These are phyloP conservation scores for Platycheirus albimanus DNA, from an alignment of 2,888 invertebrate genomes.

Conservation along the genomic window DNA sequence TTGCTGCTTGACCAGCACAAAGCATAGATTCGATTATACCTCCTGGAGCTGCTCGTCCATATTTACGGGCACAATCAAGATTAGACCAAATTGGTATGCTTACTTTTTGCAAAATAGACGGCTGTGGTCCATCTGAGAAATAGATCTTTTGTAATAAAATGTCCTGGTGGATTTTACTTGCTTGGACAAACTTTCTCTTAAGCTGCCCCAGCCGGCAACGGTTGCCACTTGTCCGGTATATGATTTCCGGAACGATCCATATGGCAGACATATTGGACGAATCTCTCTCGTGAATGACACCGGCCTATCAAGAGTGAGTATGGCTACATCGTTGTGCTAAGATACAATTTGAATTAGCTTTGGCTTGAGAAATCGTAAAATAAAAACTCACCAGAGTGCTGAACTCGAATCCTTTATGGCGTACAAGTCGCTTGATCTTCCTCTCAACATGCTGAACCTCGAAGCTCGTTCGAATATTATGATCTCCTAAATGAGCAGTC, in stretches of 20 bases:
- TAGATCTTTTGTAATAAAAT: neutral
- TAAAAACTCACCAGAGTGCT: constrained; percentile 87
- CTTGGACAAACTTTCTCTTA: constrained; percentile 87
- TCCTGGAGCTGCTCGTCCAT: constrained; percentile 92
- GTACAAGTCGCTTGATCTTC: constrained; percentile 91
- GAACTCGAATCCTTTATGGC: constrained; percentile 92
- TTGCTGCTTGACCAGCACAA: constrained; percentile 92
- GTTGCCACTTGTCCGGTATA: constrained; percentile 89
- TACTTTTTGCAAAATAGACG: constrained; percentile 91
- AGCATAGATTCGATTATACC: constrained; percentile 94
- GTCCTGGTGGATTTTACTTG: neutral
- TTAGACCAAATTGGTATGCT: constrained; percentile 93
- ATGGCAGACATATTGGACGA: constrained; percentile 90
- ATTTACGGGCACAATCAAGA: constrained; percentile 89
- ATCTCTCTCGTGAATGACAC: constrained; percentile 88
- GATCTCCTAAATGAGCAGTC: constrained; percentile 91
- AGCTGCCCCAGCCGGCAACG: constrained; percentile 95
- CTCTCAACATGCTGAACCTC: constrained; percentile 91
- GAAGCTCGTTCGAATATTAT: constrained; percentile 89
- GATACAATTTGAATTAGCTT: neutral
- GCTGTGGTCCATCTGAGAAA: constrained; percentile 89
- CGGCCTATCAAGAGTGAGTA: constrained; percentile 90
- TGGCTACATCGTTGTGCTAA: constrained; percentile 92
- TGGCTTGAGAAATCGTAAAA: too few species aligned
- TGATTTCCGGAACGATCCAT: constrained; percentile 82